Evolutionary conservation across 2,888 invertebrate species (phyloP).

Genomic region (Eristalis intricaria): DNA sequence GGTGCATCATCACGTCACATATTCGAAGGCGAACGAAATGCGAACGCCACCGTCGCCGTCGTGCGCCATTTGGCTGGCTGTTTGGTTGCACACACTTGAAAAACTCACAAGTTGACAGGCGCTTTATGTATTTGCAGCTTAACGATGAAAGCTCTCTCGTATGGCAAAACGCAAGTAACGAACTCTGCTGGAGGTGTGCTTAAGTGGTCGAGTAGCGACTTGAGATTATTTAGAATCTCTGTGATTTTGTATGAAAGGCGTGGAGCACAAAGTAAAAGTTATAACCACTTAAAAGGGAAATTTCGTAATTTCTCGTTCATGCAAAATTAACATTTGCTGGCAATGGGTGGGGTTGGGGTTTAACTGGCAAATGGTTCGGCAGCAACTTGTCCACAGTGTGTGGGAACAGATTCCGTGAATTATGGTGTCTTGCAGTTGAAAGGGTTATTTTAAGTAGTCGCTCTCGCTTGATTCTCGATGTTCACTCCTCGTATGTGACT

Average conservation of each 20-base stretch:
- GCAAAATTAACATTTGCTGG: not conserved
- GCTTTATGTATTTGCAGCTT: constrained; percentile 26
- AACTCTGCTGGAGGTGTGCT: constrained; percentile 8
- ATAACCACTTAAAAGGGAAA: not conserved
- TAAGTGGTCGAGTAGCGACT: constrained; percentile 15
- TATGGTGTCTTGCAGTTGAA: not conserved
- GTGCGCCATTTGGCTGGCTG: constrained; percentile 48
- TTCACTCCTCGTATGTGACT: too few relatives aligned
- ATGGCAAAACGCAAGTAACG: constrained; percentile 16
- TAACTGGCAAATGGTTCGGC: not conserved
- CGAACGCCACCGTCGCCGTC: constrained; percentile 18
- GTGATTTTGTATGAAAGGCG: not conserved
- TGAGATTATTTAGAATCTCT: not conserved
- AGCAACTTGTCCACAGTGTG: not conserved
- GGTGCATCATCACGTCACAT: constrained; percentile 45
- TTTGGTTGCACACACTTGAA: constrained; percentile 30
- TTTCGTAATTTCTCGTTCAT: not conserved
- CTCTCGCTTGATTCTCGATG: too few relatives aligned
- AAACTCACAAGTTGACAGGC: constrained; percentile 24
- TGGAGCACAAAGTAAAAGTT: not conserved
- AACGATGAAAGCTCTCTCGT: constrained; percentile 13
- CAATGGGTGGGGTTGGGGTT: not conserved
- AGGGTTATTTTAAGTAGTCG: not conserved
- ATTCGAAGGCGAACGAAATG: constrained; percentile 24
- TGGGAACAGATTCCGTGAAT: not conserved